These are phyloP conservation scores for Anolis apletophallus DNA, from an alignment of 2,797 vertebrate species.

Conservation along the genomic window DNA sequence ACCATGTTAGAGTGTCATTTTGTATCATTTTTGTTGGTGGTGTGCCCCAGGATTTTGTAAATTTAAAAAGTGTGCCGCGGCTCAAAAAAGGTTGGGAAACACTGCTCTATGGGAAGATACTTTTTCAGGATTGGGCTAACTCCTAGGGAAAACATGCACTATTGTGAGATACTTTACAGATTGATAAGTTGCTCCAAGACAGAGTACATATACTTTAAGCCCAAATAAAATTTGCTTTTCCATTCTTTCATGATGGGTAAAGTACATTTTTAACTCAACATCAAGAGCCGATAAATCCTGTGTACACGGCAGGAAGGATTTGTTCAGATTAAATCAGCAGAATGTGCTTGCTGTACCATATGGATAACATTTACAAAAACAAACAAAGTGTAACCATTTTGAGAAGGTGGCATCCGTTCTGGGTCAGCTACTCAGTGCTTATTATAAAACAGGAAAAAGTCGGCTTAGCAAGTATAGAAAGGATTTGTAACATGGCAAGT, in stretches of 20 bases:
- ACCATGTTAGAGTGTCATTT: too few species aligned
- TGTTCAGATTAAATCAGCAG: background rate
- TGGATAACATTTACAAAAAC: background rate
- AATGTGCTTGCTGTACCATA: background rate
- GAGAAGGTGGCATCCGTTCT: background rate
- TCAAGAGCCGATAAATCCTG: background rate
- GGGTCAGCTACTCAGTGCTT: background rate
- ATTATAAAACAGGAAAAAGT: background rate
- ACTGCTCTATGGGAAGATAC: too few species aligned
- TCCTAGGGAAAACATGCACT: background rate
- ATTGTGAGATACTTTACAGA: accelerated
- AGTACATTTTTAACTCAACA: background rate
- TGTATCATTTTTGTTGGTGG: too few species aligned
- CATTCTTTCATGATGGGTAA: background rate
- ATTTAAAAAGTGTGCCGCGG: too few species aligned
- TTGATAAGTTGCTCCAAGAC: background rate
- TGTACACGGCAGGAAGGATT: background rate
- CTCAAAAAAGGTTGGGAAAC: too few species aligned
- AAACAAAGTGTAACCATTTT: background rate
- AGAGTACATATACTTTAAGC: background rate
- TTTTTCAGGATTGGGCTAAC: too few species aligned
- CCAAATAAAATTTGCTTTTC: background rate
- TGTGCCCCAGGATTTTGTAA: too few species aligned
- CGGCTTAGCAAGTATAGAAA: background rate
- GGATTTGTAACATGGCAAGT: too few species aligned